These are phyloP conservation scores for Coecobrya sp. DNA, from an alignment of 2,888 invertebrate genomes.

Conservation along the genomic window DNA sequence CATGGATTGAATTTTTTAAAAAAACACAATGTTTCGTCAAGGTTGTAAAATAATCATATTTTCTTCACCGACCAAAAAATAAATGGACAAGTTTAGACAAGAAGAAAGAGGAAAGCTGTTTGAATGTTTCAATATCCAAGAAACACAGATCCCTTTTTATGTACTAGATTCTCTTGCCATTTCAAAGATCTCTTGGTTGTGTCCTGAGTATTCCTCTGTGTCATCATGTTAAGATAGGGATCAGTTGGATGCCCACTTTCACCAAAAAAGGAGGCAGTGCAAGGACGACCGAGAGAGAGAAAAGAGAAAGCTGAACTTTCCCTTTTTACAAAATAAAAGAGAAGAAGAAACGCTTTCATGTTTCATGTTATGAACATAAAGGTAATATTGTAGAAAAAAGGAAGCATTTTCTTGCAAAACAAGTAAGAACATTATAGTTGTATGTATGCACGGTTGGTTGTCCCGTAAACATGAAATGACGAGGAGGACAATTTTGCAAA, in stretches of 20 bases:
- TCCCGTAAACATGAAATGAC: constrained; percentile 2
- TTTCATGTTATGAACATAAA: background rate
- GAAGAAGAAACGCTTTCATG: background rate
- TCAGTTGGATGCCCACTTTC: constrained; percentile 49
- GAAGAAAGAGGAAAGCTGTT: background rate
- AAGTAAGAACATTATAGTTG: background rate
- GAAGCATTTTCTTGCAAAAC: background rate
- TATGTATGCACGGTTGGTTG: constrained; percentile 32
- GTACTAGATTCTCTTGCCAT: background rate
- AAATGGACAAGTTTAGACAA: background rate
- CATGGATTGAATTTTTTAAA: background rate
- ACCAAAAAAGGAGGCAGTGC: background rate
- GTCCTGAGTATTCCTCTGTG: background rate
- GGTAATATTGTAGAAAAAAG: background rate
- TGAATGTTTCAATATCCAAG: background rate
- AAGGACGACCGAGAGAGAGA: background rate
- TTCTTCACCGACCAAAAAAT: background rate
- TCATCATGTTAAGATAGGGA: constrained; percentile 64
- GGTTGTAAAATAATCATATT: no score
- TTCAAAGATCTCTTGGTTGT: background rate
- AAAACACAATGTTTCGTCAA: no score
- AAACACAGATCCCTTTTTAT: constrained; percentile 9
- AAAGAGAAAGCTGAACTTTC: constrained; percentile 49
- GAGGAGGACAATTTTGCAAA: constrained; percentile 22
- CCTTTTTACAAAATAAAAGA: background rate